These are phyloP conservation scores for Apus apus DNA, from an alignment of 2,113 vertebrate genomes.

Conservation along the genomic window DNA sequence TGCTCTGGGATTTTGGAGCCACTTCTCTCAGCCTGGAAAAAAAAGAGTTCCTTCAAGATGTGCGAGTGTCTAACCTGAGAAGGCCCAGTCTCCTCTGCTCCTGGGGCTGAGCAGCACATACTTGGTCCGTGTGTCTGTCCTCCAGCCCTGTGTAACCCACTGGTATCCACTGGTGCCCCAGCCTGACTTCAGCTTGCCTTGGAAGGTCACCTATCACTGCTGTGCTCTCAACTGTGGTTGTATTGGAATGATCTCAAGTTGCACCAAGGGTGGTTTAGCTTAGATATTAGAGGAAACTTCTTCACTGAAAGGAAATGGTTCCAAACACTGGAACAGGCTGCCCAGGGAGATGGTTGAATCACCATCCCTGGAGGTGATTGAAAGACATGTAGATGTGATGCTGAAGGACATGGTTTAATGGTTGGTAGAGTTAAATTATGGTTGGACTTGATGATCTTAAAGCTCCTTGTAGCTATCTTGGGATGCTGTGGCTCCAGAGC, in stretches of 20 bases:
- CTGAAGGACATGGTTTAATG: too few species aligned
- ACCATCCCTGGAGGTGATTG: too few species aligned
- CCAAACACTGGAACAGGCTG: too few species aligned
- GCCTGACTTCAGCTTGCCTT: background rate
- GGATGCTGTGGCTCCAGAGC: background rate
- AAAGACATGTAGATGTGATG: too few species aligned
- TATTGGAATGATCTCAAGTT: background rate
- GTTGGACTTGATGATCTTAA: too few species aligned
- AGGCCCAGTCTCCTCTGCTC: background rate
- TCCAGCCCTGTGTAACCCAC: background rate
- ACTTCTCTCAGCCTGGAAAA: background rate
- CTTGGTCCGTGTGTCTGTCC: background rate
- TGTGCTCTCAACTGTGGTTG: background rate
- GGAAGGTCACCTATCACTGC: background rate
- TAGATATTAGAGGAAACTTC: too few species aligned
- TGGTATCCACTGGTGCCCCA: background rate
- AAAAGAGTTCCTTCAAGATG: background rate
- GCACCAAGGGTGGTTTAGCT: too few species aligned
- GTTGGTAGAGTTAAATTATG: too few species aligned
- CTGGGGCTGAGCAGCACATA: background rate
- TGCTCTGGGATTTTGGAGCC: background rate
- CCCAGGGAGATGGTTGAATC: too few species aligned
- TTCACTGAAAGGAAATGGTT: too few species aligned
- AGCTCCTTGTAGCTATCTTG: fast-evolving
- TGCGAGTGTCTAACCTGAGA: background rate